Conservation (phyloP, 2,113 vertebrate genomes). For the Cygnus atratus region DNA sequence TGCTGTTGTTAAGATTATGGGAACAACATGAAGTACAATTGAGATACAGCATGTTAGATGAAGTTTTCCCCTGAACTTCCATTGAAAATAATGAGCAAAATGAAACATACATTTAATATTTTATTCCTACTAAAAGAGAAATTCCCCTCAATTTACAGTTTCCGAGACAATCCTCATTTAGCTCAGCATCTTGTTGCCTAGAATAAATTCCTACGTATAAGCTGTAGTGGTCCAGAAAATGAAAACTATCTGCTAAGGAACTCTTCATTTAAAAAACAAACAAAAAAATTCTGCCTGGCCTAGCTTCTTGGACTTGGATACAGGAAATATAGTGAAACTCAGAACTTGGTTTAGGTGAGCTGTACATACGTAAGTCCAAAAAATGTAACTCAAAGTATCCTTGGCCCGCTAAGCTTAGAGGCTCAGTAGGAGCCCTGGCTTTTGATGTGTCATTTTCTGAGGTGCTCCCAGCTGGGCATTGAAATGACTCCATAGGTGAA, state of each 20-base stretch:
- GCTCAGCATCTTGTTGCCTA: background rate
- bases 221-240: background rate
- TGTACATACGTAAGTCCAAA: background rate
- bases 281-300: background rate
- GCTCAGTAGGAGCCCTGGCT: background rate
- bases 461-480: background rate
- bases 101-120: background rate
- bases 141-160: background rate
- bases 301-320: background rate
- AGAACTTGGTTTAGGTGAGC: background rate
- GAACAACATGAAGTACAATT: conserved; percentile 1
- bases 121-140: background rate
- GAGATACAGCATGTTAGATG: background rate
- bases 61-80: background rate
- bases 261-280: no score
- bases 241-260: background rate
- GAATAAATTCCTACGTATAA: background rate
- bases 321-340: background rate
- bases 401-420: background rate
- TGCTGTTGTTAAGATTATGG: background rate
- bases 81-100: background rate
- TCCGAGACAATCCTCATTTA: background rate
- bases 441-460: background rate
- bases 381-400: background rate
- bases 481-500: background rate